Percentiles rank a stretch among this genome's conserved stretches.
phyloP scores from a whole-genome alignment of 2,113 vertebrate species.

The Burhinus bistriatus region DNA sequence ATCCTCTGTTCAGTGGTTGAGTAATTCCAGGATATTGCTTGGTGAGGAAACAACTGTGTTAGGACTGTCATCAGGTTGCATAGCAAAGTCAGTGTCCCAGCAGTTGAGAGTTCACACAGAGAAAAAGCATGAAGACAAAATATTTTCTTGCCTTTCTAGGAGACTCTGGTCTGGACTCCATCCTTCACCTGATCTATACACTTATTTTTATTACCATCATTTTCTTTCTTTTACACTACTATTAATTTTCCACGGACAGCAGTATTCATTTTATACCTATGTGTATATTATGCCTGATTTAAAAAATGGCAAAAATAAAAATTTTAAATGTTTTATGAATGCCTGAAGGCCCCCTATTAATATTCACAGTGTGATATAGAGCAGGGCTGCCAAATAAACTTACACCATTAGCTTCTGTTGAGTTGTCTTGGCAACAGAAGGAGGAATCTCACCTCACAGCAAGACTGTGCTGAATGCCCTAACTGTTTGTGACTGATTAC shows the following conservation, averaged over 20 bases:
- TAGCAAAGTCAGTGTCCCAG: not conserved
- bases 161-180: not conserved
- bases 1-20: not conserved
- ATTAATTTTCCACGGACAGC: not conserved
- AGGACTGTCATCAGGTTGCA: not conserved
- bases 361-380: not conserved
- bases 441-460: not conserved
- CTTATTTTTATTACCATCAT: not conserved
- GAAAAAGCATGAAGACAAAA: not conserved
- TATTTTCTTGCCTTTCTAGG: not conserved
- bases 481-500: constrained; percentile 1
- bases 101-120: not conserved
- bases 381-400: constrained; percentile 15
- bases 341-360: constrained; percentile 1
- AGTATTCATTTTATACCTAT: not conserved
- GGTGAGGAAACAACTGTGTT: not conserved
- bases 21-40: not conserved
- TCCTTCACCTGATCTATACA: not conserved
- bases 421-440: constrained; percentile 57
- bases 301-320: constrained; percentile 41
- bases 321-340: constrained; percentile 27
- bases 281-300: not conserved
- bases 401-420: not conserved
- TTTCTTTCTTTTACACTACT: not conserved
- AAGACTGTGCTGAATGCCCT: not conserved